These are phyloP conservation scores for Hipposideros armiger DNA, from an alignment of 2,113 vertebrate genomes.

Conservation along the genomic window DNA sequence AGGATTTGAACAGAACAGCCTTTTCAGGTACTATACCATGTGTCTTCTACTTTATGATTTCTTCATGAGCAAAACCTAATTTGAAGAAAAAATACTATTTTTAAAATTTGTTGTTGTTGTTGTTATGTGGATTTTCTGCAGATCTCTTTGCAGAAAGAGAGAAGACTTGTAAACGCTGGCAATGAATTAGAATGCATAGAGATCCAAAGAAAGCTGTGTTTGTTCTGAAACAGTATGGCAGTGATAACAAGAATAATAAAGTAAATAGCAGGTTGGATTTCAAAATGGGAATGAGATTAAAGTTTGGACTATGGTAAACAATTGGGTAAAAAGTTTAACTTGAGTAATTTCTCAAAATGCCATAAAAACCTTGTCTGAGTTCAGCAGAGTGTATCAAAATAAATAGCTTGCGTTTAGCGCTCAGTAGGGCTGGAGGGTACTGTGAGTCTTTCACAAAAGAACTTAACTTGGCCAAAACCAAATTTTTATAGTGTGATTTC, in stretches of 20 bases:
- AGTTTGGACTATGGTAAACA: conserved; percentile 33
- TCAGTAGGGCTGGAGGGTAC: neutral
- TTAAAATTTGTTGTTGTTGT: neutral
- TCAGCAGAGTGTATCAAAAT: conserved; percentile 29
- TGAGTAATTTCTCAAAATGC: conserved; percentile 55
- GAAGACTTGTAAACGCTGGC: conserved; percentile 35
- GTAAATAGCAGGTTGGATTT: conserved; percentile 51
- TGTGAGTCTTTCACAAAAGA: conserved; percentile 40
- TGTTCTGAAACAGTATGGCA: conserved; percentile 22
- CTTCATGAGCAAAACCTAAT: neutral
- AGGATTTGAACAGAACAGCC: neutral
- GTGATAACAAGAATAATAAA: conserved; percentile 53
- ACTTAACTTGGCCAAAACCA: conserved; percentile 39
- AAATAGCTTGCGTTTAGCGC: conserved; percentile 8
- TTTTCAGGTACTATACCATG: neutral
- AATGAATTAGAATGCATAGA: neutral
- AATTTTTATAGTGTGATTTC: conserved; percentile 51
- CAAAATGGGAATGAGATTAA: conserved; percentile 28
- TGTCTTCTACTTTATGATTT: neutral
- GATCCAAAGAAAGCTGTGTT: conserved; percentile 20
- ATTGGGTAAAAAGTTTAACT: conserved; percentile 48
- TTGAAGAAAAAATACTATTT: conserved; percentile 37
- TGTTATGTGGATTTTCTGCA: neutral
- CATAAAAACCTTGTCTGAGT: conserved; percentile 2
- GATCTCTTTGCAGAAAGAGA: neutral